Conservation (phyloP, 2,888 invertebrate species). For the Lepidonotus clava region DNA sequence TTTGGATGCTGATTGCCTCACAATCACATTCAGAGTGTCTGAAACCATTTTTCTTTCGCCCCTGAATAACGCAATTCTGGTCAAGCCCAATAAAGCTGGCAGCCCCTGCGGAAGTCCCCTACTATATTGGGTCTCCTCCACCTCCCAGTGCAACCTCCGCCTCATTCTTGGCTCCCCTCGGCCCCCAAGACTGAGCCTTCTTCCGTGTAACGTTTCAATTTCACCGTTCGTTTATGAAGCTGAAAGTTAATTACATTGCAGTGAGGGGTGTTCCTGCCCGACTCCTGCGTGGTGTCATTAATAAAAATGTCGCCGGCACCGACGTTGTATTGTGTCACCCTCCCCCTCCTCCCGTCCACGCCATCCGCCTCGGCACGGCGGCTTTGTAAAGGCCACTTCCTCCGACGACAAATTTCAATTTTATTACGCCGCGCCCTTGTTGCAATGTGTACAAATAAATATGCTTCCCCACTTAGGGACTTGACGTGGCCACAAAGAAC, state of each 20-base stretch:
- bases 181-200: slow-evolving; percentile 1
- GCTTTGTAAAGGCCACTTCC: slow-evolving; percentile 2
- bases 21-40: slow-evolving; percentile 30
- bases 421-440: slow-evolving; percentile 35
- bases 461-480: slow-evolving; percentile 25
- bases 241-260: slow-evolving; percentile 43
- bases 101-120: not conserved
- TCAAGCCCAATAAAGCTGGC: slow-evolving; percentile 25
- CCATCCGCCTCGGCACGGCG: not conserved
- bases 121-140: not conserved
- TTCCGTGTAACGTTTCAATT: slow-evolving; percentile 24
- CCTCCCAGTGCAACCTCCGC: not conserved
- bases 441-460: slow-evolving; percentile 46
- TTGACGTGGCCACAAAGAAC: not conserved
- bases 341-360: not conserved
- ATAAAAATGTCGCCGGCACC: slow-evolving; percentile 21
- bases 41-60: slow-evolving; percentile 12
- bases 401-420: slow-evolving; percentile 44
- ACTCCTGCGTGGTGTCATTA: not conserved
- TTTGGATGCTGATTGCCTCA: slow-evolving; percentile 41
- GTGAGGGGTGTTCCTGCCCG: slow-evolving; percentile 10
- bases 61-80: slow-evolving; percentile 18
- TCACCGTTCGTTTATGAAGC: slow-evolving; percentile 50
- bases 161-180: not conserved
- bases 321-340: not conserved